phyloP scores from a whole-genome alignment of 2,113 vertebrate species.

The Otocyon megalotis region DNA sequence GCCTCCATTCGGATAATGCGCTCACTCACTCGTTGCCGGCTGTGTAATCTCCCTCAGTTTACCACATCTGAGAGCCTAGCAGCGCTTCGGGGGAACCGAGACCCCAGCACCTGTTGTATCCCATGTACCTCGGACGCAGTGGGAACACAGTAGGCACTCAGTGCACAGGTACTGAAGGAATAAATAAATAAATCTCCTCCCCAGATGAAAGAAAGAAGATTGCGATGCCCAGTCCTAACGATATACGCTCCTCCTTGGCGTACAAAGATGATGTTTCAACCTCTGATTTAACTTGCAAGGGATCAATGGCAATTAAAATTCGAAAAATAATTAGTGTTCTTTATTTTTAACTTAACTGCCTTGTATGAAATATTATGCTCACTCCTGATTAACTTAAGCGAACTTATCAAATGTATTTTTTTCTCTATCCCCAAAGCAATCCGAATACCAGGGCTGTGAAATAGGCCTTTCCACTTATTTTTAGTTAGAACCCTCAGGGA shows the following conservation, averaged over 20 bases:
- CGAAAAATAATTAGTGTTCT: background rate
- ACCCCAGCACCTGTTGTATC: background rate
- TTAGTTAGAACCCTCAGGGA: conserved; percentile 29
- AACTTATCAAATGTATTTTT: conserved; percentile 43
- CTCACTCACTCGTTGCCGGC: background rate
- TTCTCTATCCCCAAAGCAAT: background rate
- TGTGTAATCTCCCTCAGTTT: background rate
- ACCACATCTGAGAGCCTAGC: background rate
- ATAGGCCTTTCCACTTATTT: background rate
- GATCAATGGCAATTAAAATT: conserved; percentile 2
- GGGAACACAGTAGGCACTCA: background rate
- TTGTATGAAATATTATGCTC: conserved; percentile 27
- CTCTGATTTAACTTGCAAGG: conserved; percentile 11
- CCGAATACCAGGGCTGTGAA: background rate
- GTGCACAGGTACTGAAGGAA: background rate
- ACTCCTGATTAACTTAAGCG: conserved; percentile 6
- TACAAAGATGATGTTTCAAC: background rate
- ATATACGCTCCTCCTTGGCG: background rate
- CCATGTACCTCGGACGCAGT: background rate
- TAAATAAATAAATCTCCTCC: background rate
- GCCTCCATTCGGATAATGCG: background rate
- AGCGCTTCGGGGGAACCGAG: background rate
- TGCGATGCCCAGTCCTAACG: background rate
- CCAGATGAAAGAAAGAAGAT: background rate
- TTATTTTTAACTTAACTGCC: conserved; percentile 54